Evolutionary conservation across 2,888 invertebrate genomes (phyloP), one percentile per base, ranked within the genome.

Genomic region (Empis stercorea): DNA sequence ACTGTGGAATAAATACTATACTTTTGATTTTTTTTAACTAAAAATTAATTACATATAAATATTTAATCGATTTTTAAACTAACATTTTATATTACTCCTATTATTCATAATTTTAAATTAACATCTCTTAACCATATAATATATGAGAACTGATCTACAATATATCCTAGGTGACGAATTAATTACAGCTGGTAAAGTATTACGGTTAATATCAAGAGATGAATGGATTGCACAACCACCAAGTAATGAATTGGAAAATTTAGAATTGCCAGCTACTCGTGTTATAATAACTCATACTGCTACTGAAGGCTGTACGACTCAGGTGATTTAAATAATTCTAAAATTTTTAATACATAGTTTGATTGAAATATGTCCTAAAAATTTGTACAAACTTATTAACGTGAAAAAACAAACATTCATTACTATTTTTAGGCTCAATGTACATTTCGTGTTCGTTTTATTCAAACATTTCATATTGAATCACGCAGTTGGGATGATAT

Each of bases 151-250:
- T n/a, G n/a, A n/a, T n/a, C 34, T 34, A 34, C 34, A 34, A 34
- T 34, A n/a, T 34, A n/a, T 34, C 34, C 34, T 34, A 34, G 34
- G 34, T 34, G 34, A 34, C 13, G 34, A 13, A n/a, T n/a, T 34
- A n/a, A n/a, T 34, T 5, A 5, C 13, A n/a, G n/a, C 34, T n/a
- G 34, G 34, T 4, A 13, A 67, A 1, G 67, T 68, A 38, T 70
- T 81, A 10, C 70, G 76, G 47, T 67, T 81, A 44, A 71, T 83
- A 1, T 61, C 72, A 3, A 65, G 82, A 30, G 62, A 67, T 1
- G 77, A 78, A 47, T 87, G 86, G 86, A 63, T 76, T 0, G 85
- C 84, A 0, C 77, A 79, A 59, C 79, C 80, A 0, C 73, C 78
- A 0, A 71, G 64, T 23, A 58, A 56, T 0, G 54, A 56, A 1